These are phyloP conservation scores for Apolygus lucorum DNA, from an alignment of 1,140 invertebrate species.

Conservation along the genomic window DNA sequence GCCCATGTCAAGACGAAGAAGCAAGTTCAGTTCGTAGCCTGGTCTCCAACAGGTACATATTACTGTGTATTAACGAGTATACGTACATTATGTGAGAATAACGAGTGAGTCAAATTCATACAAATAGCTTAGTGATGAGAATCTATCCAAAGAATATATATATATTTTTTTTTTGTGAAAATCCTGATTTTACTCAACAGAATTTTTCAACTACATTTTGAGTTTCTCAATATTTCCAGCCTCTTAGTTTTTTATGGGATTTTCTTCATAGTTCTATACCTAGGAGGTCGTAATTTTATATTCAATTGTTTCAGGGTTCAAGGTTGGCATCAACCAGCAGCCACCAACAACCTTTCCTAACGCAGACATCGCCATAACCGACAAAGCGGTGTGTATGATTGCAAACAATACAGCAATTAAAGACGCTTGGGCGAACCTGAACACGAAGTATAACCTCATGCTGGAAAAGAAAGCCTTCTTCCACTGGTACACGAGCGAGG, in stretches of 20 bases:
- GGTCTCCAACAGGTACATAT: slow-evolving; percentile 45
- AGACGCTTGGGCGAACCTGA: slow-evolving; percentile 50
- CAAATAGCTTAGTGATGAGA: no score
- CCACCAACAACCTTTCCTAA: slow-evolving; percentile 48
- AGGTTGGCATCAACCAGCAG: slow-evolving; percentile 37
- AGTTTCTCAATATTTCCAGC: no score
- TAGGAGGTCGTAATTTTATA: no score
- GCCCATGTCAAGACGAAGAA: slow-evolving; percentile 46
- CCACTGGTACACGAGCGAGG: slow-evolving; percentile 55
- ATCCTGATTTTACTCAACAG: no score
- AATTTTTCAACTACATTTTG: no score
- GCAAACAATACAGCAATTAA: slow-evolving; percentile 53
- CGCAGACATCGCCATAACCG: slow-evolving; percentile 47
- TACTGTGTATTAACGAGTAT: not conserved
- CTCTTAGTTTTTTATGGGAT: no score
- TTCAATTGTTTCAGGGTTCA: slow-evolving; percentile 34
- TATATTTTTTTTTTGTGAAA: no score
- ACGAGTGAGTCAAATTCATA: no score
- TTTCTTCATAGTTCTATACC: no score
- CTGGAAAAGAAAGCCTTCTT: slow-evolving; percentile 44
- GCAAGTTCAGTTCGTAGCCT: slow-evolving; percentile 46
- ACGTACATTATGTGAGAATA: not conserved
- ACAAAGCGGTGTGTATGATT: slow-evolving; percentile 48
- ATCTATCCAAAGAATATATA: no score
- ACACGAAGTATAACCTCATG: slow-evolving; percentile 53